Conservation (phyloP, 2,797 vertebrate genomes). For the Aplochiton taeniatus region DNA sequence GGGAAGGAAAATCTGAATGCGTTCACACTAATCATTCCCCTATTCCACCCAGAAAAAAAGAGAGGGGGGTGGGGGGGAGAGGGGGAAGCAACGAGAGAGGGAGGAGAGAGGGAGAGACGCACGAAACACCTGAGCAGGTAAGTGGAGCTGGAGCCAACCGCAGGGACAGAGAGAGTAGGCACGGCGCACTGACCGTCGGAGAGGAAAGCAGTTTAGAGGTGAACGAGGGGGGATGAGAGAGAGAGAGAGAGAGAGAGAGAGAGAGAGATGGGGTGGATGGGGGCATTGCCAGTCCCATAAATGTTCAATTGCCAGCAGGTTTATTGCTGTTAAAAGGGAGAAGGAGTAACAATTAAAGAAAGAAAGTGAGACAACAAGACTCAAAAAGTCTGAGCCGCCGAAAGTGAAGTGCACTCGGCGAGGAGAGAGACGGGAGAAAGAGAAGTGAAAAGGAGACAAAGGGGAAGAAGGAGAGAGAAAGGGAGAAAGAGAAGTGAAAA, state of each 20-base stretch:
- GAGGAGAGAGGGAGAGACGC: conserved; percentile 39
- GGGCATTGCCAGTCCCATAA: conserved; percentile 66
- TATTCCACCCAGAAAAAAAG: conserved; percentile 66
- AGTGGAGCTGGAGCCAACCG: conserved; percentile 56
- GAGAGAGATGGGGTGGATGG: conserved; percentile 66
- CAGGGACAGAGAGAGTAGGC: conserved; percentile 50
- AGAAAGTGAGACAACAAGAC: conserved; percentile 34
- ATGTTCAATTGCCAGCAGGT: conserved; percentile 77
- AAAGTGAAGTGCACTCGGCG: too few species aligned
- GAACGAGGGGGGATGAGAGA: conserved; percentile 40
- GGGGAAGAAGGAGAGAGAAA: conserved; percentile 66
- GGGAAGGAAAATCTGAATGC: conserved; percentile 85
- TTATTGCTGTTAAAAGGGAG: conserved; percentile 69
- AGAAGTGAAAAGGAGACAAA: conserved; percentile 50
- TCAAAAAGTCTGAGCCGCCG: conserved; percentile 2
- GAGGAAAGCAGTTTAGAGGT: conserved; percentile 65
- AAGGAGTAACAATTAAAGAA: conserved; percentile 21
- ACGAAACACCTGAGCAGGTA: conserved; percentile 63
- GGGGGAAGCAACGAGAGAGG: conserved; percentile 9
- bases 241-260: conserved; percentile 27
- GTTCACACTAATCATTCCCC: conserved; percentile 80
- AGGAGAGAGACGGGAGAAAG: too few species aligned
- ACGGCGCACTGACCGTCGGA: conserved; percentile 46
- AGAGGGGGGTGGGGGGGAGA: conserved; percentile 21
- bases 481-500: conserved; percentile 48